Percentiles rank a stretch among this genome's conserved stretches.
phyloP scores from a whole-genome alignment of 2,113 vertebrate genomes.

The Hippocampus guttulatus region DNA sequence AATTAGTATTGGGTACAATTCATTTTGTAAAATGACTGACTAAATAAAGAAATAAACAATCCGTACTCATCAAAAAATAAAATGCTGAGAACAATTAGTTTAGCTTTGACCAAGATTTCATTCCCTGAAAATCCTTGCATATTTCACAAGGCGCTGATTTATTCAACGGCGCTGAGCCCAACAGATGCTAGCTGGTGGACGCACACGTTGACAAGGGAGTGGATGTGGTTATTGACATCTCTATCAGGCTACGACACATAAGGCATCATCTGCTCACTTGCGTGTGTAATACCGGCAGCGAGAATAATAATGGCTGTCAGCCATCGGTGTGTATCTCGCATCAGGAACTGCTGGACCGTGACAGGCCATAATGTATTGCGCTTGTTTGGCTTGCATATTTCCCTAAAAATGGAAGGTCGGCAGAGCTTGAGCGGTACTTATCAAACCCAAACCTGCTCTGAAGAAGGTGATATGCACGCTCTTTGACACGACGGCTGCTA shows the following conservation, averaged over 20 bases:
- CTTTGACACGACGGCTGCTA: conserved; percentile 23
- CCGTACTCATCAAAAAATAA: not conserved
- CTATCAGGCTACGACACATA: conserved; percentile 75
- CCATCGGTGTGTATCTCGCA: conserved; percentile 66
- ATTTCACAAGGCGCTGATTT: conserved; percentile 40
- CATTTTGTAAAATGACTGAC: not conserved
- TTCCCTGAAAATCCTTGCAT: conserved; percentile 36
- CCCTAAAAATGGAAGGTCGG: conserved; percentile 39
- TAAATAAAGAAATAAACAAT: not conserved
- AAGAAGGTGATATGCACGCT: not conserved
- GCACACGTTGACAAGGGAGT: conserved; percentile 35
- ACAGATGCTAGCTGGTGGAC: not conserved
- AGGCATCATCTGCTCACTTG: conserved; percentile 76
- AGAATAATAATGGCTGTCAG: conserved; percentile 84
- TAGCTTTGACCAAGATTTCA: conserved; percentile 26
- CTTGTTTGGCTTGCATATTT: conserved; percentile 76
- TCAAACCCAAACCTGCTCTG: conserved; percentile 46
- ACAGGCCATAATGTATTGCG: conserved; percentile 70
- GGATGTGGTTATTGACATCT: conserved; percentile 80
- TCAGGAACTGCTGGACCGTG: conserved; percentile 73
- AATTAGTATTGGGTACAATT: too few species aligned
- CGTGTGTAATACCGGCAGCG: conserved; percentile 80
- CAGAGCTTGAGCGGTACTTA: conserved; percentile 62
- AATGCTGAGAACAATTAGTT: not conserved
- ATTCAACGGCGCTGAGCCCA: conserved; percentile 26